Evolutionary conservation across 2,888 invertebrate species (phyloP).

Genomic region (Laspeyria flexula): DNA sequence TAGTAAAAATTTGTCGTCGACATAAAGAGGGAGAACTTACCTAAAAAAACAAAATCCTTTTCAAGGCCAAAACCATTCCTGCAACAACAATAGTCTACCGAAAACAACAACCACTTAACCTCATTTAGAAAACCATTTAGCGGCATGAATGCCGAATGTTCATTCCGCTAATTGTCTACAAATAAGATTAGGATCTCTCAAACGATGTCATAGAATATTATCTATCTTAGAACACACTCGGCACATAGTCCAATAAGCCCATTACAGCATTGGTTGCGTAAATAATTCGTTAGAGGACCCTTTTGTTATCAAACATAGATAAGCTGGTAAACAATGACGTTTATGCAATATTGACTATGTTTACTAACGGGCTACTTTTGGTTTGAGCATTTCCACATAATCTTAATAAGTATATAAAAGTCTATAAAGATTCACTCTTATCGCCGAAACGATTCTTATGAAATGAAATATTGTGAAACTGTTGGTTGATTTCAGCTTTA

Average conservation of each 20-base stretch:
- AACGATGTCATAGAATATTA: conserved; percentile 18
- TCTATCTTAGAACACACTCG: conserved; percentile 10
- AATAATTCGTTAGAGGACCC: conserved; percentile 5
- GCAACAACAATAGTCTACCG: not conserved
- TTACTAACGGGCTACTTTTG: not conserved
- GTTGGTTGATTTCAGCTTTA: no score
- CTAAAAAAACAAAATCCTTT: not conserved
- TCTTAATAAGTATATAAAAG: no score
- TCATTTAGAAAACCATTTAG: conserved; percentile 13
- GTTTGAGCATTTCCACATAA: no score
- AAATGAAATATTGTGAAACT: no score
- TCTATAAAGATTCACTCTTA: no score
- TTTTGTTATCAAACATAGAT: conserved; percentile 5
- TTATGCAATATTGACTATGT: not conserved
- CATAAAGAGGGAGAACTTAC: no score
- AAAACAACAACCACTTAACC: conserved; percentile 8
- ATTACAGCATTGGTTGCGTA: not conserved
- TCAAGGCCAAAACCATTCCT: not conserved
- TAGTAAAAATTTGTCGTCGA: no score
- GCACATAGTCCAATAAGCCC: conserved; percentile 4
- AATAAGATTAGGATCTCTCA: conserved; percentile 23
- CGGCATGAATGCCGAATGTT: conserved; percentile 1
- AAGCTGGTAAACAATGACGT: not conserved
- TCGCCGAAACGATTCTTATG: no score
- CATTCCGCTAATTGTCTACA: conserved; percentile 14